Evolutionary conservation across 1,140 invertebrate species (phyloP).

Genomic region (Aradophagus sp.): DNA sequence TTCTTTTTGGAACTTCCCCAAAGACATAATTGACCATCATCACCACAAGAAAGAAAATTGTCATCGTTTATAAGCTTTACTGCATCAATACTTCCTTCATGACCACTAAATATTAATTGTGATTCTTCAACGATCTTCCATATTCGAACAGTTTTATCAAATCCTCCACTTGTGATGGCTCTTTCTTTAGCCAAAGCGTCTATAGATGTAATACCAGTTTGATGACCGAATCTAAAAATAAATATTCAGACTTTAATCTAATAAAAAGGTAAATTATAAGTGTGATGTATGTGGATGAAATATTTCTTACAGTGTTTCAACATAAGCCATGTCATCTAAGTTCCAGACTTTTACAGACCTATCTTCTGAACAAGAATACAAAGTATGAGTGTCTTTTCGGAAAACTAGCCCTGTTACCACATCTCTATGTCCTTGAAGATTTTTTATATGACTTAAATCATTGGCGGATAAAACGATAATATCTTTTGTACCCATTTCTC

Average conservation of each 20-base stretch:
- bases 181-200: constrained; percentile 89
- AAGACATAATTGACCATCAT: constrained; percentile 89
- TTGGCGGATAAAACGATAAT: constrained; percentile 91
- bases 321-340: constrained; percentile 95
- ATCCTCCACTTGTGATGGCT: constrained; percentile 91
- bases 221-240: constrained; percentile 87
- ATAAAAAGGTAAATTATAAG: no score
- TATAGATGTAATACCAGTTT: constrained; percentile 90
- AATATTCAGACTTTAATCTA: no score
- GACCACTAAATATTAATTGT: constrained; percentile 93
- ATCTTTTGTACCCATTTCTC: constrained; percentile 81
- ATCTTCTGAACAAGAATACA: constrained; percentile 91
- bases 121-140: constrained; percentile 99
- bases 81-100: constrained; percentile 86
- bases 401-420: constrained; percentile 88
- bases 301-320: constrained; percentile 88
- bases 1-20: constrained; percentile 96
- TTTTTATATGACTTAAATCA: constrained; percentile 85
- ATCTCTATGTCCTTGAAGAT: constrained; percentile 87
- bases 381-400: constrained; percentile 88
- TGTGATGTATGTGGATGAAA: no score
- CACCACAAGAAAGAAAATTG: constrained; percentile 91
- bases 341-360: constrained; percentile 94
- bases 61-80: constrained; percentile 94
- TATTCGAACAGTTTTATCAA: constrained; percentile 88